Percentiles rank a stretch among this genome's conserved stretches.
These are phyloP conservation scores for Microchrysa polita DNA, from an alignment of 2,888 invertebrate genomes.

Conservation along the genomic window DNA sequence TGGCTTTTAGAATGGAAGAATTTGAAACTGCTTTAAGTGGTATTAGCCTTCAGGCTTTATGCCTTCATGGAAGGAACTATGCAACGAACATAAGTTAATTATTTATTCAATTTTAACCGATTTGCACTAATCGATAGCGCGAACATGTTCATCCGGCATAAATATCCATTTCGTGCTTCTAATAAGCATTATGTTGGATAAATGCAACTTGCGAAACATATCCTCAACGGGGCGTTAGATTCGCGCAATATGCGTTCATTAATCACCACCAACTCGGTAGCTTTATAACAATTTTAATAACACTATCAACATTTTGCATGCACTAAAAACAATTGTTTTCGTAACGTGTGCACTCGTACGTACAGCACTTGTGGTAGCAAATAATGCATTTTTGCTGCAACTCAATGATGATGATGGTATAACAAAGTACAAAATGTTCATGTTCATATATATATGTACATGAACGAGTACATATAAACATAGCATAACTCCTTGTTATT, in stretches of 20 bases:
- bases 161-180: not conserved
- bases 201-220: slow-evolving; percentile 29
- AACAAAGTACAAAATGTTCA: no score
- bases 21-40: no score
- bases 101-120: slow-evolving; percentile 11
- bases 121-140: slow-evolving; percentile 21
- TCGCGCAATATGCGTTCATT: slow-evolving; percentile 15
- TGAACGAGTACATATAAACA: no score
- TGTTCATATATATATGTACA: no score
- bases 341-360: slow-evolving; percentile 19
- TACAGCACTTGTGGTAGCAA: not conserved
- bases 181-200: not conserved
- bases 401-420: no score
- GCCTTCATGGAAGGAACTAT: not conserved
- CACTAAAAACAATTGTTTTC: slow-evolving; percentile 42
- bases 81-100: not conserved
- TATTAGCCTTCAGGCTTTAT: slow-evolving; percentile 5
- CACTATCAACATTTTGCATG: slow-evolving; percentile 28
- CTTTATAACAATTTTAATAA: slow-evolving; percentile 18
- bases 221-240: slow-evolving; percentile 36
- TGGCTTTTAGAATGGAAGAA: no score
- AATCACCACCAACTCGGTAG: not conserved
- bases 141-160: slow-evolving; percentile 36
- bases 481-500: no score
- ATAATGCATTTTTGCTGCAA: slow-evolving; percentile 1